These are phyloP conservation scores for Peromyscus polionotus DNA, from an alignment of 2,113 vertebrate species.

Conservation along the genomic window DNA sequence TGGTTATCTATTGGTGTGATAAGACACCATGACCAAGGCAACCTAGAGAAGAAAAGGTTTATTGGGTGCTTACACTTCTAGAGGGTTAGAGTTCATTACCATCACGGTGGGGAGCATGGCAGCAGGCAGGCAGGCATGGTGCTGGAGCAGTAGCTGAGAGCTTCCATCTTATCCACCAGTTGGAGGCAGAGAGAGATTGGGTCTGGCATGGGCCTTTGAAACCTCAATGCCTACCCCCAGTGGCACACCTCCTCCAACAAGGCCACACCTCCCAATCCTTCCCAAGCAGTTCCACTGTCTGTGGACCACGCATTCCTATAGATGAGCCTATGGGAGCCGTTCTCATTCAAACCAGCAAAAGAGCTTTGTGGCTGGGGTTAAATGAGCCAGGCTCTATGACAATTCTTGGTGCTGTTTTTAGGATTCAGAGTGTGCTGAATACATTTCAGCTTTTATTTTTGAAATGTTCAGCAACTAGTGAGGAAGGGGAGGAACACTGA, in stretches of 20 bases:
- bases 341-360: not conserved
- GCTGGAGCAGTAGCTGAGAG: not conserved
- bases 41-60: not conserved
- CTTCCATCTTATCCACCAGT: not conserved
- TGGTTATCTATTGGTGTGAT: not conserved
- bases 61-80: not conserved
- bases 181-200: not conserved
- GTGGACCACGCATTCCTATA: not conserved
- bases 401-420: not conserved
- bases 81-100: not conserved
- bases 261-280: not conserved
- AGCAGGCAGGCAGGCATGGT: not conserved
- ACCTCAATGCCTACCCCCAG: not conserved
- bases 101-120: not conserved
- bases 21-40: not conserved
- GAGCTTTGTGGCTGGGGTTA: not conserved
- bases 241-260: not conserved
- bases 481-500: not conserved
- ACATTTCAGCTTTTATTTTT: slow-evolving; percentile 24
- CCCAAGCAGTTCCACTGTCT: not conserved
- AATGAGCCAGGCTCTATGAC: not conserved
- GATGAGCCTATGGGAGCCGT: not conserved
- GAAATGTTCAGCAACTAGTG: not conserved
- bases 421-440: not conserved
- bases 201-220: not conserved